Base-by-base conservation (phyloP, 2,113 vertebrate genomes). In the Gila orcuttii region DNA sequence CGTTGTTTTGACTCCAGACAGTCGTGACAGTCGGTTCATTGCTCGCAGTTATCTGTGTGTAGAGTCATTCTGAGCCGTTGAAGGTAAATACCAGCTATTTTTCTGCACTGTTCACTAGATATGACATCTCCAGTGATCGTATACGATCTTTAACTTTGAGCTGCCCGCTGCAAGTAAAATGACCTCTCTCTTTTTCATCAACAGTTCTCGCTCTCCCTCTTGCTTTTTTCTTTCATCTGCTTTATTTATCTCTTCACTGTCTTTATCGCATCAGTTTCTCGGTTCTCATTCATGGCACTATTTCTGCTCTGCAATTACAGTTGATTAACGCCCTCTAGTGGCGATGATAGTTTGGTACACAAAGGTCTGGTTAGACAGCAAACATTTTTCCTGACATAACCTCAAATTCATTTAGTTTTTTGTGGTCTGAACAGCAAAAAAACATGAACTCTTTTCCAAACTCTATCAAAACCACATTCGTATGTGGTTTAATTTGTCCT, bases 261-360 rank as follows among this genome's bases (percentile, higher is more conserved):
- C 74, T 60, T 66, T n/a, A 11, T 79, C 39, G 47, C 19, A 57
- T 78, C 13, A 50, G 31, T 85, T 57, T 79, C 55, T 83, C 66
- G 10, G 21, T 45, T 36, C 15, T 50, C 60, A 97, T 97, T 96
- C 98, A 55, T 87, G 97, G 79, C 97, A 96, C 87, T 13, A 11
- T 39, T 36, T 62, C 57, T 79, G 12, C 3, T 28, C 23, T 28
- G 36, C 0, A 57, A 33, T 11, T 52, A 42, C 33, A 31, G 79
- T 42, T 64, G 10, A 66, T 47, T 64, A 12, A 25, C 17, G 36
- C 59, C 79, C 39, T 66, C 79, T 81, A 28, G 79, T 66, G 79
- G 59, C 21, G 8, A 6, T 81, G 13, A 25, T 19, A 4, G 39
- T 64, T 25, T 47, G 17, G 79, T 81, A 42, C 60, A 81, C n/a